phyloP scores from a whole-genome alignment of 37 sponge, comb jelly and placozoan genomes.

The Dysidea cf. avara region DNA sequence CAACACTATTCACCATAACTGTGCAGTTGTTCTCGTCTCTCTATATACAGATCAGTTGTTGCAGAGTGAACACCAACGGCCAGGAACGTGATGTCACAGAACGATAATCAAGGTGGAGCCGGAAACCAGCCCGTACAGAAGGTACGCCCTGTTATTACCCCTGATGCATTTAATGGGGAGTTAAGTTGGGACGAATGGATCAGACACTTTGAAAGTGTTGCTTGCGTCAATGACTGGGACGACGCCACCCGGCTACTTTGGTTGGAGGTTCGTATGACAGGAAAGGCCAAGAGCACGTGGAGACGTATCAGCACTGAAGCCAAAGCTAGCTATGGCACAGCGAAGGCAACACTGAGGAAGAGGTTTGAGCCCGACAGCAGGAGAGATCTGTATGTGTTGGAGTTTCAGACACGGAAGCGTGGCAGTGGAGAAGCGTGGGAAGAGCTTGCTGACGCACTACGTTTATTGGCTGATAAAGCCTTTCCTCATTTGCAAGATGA shows the following conservation, averaged over 20 bases:
- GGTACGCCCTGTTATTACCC: background rate
- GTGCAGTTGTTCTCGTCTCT: no score
- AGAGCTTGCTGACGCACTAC: background rate
- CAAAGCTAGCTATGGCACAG: background rate
- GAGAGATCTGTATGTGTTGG: background rate
- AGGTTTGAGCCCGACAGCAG: background rate
- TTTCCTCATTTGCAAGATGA: background rate
- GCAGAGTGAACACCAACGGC: no score
- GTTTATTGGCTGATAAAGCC: background rate
- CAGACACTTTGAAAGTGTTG: background rate
- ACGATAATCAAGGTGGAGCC: no score
- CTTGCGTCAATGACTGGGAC: background rate
- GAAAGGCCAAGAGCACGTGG: background rate
- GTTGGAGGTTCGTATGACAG: slow-evolving; percentile 4
- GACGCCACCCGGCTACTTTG: background rate
- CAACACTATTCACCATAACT: no score
- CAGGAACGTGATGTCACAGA: no score
- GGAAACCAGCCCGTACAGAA: no score
- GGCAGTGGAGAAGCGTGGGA: background rate
- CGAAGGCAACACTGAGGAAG: background rate
- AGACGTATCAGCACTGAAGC: background rate
- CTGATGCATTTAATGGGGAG: background rate
- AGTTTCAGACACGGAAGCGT: background rate
- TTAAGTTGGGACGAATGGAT: slow-evolving; percentile 1
- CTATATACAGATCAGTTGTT: no score